A percentile compares a stretch with the other conserved stretches of the same genome.
Evolutionary conservation across 37 sponge, comb jelly and placozoan genomes (phyloP).

Genomic region (Oopsacas minuta): DNA sequence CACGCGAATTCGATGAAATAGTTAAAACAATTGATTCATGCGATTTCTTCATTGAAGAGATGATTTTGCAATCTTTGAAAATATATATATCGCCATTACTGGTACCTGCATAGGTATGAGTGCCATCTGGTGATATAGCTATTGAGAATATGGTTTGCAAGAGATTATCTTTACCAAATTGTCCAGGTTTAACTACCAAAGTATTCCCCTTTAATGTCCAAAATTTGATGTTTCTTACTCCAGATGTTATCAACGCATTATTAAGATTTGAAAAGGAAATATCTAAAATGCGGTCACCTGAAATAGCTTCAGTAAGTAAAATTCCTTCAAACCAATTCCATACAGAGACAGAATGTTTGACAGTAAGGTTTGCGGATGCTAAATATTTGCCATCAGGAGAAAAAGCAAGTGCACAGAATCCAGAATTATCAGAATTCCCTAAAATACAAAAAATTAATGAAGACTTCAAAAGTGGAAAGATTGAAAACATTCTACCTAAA

Average conservation of each 20-base stretch:
- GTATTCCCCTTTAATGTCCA: slow-evolving; percentile 87
- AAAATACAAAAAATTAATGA: neutral
- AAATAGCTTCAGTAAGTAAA: neutral
- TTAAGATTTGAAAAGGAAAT: neutral
- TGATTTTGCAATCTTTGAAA: neutral
- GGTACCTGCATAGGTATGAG: neutral
- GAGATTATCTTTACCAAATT: slow-evolving; percentile 67
- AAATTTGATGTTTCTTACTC: slow-evolving; percentile 93
- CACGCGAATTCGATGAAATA: neutral
- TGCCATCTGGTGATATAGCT: neutral
- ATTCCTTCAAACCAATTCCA: slow-evolving; percentile 86
- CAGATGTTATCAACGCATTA: slow-evolving; percentile 33
- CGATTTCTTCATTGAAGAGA: neutral
- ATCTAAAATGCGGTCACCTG: neutral
- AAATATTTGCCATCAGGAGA: slow-evolving; percentile 58
- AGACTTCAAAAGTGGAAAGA: neutral
- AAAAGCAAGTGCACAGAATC: neutral
- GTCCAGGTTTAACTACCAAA: slow-evolving; percentile 64
- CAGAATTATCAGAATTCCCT: neutral
- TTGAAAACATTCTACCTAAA: no score
- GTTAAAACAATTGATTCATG: neutral
- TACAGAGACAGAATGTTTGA: slow-evolving; percentile 58
- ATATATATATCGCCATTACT: neutral
- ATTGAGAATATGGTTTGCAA: neutral
- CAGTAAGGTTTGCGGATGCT: slow-evolving; percentile 70